Percentiles rank a stretch among this genome's conserved stretches.
phyloP scores from a whole-genome alignment of 2,888 invertebrate genomes.

The Cordylochernes scorpioides region DNA sequence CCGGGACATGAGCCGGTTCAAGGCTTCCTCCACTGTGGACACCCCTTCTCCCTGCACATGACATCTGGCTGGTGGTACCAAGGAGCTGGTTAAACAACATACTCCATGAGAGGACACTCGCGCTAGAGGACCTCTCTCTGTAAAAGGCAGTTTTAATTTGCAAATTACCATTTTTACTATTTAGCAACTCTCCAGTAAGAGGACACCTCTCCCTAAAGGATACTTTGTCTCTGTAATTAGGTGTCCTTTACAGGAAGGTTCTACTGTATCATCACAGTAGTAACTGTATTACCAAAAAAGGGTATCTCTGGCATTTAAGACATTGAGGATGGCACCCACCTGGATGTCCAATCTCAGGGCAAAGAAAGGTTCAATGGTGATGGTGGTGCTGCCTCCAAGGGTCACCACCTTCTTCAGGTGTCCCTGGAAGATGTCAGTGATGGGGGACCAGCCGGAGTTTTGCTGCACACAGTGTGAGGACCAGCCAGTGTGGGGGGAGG shows the following conservation, averaged over 20 bases:
- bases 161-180: constrained; percentile 1
- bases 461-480: too few relatives aligned
- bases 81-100: constrained; percentile 1
- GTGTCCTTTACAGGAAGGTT: too few relatives aligned
- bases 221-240: too few relatives aligned
- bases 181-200: background rate
- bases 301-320: background rate
- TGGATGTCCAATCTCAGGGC: constrained; percentile 80
- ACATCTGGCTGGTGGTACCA: too few relatives aligned
- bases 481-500: too few relatives aligned
- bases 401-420: constrained; percentile 57
- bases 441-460: too few relatives aligned
- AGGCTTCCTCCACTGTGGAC: constrained; percentile 45
- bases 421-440: constrained; percentile 78
- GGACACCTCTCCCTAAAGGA: too few relatives aligned
- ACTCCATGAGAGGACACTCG: too few relatives aligned
- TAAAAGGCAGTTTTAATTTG: constrained; percentile 1
- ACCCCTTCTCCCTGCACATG: constrained; percentile 23
- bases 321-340: constrained; percentile 29
- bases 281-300: background rate
- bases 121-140: too few relatives aligned
- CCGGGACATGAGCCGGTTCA: constrained; percentile 55
- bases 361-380: constrained; percentile 82
- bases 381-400: constrained; percentile 46
- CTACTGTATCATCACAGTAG: too few relatives aligned